phyloP scores from a whole-genome alignment of 1,140 invertebrate species.

The Ceratosolen solmsi region DNA sequence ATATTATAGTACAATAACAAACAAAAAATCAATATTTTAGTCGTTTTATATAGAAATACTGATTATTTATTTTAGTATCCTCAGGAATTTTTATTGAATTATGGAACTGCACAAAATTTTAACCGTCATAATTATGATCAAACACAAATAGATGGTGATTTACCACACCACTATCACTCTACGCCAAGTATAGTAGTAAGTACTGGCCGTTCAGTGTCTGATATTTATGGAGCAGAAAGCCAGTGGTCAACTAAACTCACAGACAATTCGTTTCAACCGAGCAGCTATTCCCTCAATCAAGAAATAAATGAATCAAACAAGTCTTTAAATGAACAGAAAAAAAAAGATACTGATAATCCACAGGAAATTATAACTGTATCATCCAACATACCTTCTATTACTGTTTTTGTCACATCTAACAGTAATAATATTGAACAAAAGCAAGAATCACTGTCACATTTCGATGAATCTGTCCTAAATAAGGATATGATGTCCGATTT shows the following conservation, averaged over 20 bases:
- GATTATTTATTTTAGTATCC: slow-evolving; percentile 60
- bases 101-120: slow-evolving; percentile 53
- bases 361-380: slow-evolving; percentile 66
- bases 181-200: not conserved
- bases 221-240: slow-evolving; percentile 73
- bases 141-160: slow-evolving; percentile 53
- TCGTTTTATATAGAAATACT: no score
- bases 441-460: not conserved
- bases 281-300: slow-evolving; percentile 60
- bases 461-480: slow-evolving; percentile 39
- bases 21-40: no score
- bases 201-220: slow-evolving; percentile 45
- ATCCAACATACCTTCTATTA: slow-evolving; percentile 61
- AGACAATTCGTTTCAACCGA: slow-evolving; percentile 75
- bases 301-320: slow-evolving; percentile 29
- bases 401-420: slow-evolving; percentile 60
- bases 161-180: slow-evolving; percentile 44
- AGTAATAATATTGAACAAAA: slow-evolving; percentile 50
- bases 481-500: slow-evolving; percentile 4
- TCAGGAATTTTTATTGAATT: slow-evolving; percentile 68
- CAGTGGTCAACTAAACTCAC: slow-evolving; percentile 79
- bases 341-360: slow-evolving; percentile 42
- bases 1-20: no score
- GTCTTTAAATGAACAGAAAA: not conserved
- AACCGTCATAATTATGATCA: slow-evolving; percentile 62